Evolutionary conservation across 2,113 vertebrate genomes (phyloP).

Genomic region (Chinchilla lanigera): DNA sequence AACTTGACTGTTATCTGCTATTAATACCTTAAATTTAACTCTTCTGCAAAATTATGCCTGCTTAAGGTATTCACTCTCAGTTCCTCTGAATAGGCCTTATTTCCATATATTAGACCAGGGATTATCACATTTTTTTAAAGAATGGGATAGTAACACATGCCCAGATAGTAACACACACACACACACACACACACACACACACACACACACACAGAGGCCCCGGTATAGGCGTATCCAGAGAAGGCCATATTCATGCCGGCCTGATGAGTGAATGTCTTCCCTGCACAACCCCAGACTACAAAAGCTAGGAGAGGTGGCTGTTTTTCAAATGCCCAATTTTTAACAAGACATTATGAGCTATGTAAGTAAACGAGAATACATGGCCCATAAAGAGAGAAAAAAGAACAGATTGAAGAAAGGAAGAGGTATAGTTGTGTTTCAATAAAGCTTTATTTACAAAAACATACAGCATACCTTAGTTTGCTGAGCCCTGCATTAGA

Average conservation of each 20-base stretch:
- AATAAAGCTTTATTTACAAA: slow-evolving; percentile 13
- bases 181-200: background rate
- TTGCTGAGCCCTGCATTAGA: background rate
- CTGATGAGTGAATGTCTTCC: background rate
- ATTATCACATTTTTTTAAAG: background rate
- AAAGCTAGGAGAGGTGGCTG: background rate
- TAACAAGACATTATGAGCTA: background rate
- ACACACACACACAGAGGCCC: background rate
- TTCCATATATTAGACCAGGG: background rate
- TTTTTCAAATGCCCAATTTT: background rate
- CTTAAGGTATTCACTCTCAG: background rate
- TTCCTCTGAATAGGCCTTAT: background rate
- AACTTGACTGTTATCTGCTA: slow-evolving; percentile 7
- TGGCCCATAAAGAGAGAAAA: background rate
- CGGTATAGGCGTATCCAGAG: background rate
- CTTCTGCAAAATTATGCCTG: background rate
- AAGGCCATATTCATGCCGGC: background rate
- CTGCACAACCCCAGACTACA: background rate
- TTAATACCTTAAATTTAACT: background rate
- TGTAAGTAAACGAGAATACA: background rate
- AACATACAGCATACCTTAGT: background rate
- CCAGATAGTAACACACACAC: no score
- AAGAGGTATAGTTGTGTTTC: background rate
- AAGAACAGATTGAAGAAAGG: background rate
- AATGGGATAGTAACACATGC: background rate